Conservation (phyloP, 1,140 invertebrate genomes). For the Drosophila bifasciata region DNA sequence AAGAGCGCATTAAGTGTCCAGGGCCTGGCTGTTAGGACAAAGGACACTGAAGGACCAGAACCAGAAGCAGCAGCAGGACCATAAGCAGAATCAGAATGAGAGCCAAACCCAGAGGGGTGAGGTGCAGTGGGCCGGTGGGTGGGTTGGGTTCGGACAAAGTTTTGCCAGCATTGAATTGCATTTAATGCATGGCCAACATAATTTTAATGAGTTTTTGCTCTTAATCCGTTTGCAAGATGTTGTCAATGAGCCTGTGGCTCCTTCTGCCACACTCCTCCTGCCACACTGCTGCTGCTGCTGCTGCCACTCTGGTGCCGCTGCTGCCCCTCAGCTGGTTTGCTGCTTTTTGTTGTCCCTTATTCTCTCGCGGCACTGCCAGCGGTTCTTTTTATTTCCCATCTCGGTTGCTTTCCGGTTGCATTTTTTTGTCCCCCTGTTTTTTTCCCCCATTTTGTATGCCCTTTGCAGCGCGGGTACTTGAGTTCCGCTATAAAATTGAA, state of each 20-base stretch:
- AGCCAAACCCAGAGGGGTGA: not conserved
- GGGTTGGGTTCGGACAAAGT: slow-evolving; percentile 3
- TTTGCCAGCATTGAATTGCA: slow-evolving; percentile 73
- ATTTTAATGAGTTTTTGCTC: slow-evolving; percentile 79
- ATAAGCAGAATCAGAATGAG: not conserved
- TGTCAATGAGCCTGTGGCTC: slow-evolving; percentile 73
- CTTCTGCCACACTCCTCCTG: slow-evolving; percentile 19
- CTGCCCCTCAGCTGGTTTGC: slow-evolving; percentile 6
- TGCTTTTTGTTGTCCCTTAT: slow-evolving; percentile 1
- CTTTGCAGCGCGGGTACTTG: not conserved
- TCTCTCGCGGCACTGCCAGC: slow-evolving; percentile 21
- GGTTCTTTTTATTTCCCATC: slow-evolving; percentile 41
- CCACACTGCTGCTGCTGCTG: too few species aligned
- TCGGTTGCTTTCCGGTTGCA: not conserved
- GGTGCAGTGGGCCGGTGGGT: not conserved
- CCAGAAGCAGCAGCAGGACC: not conserved
- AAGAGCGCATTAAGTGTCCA: slow-evolving; percentile 47
- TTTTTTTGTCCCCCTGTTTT: too few species aligned
- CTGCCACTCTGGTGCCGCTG: too few species aligned
- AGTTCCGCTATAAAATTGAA: not conserved
- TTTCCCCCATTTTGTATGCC: slow-evolving; percentile 8
- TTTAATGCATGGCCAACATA: slow-evolving; percentile 80
- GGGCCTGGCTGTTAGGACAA: slow-evolving; percentile 25
- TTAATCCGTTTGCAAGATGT: slow-evolving; percentile 80
- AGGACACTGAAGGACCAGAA: slow-evolving; percentile 11